phyloP scores from a whole-genome alignment of 2,113 vertebrate genomes.

The Sylvicapra grimmia region DNA sequence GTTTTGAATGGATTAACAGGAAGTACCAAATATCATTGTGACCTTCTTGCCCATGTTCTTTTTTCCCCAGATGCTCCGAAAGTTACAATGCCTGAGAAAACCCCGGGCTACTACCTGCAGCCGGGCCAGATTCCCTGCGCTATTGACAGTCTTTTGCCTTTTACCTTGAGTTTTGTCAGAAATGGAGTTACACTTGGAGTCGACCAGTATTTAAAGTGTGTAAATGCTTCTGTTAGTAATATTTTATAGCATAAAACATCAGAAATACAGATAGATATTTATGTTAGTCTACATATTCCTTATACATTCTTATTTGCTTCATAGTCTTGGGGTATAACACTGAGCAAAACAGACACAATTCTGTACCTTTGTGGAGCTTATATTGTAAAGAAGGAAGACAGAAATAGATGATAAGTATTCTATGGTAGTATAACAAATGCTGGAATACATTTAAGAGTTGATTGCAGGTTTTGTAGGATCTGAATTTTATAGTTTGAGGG shows the following conservation, averaged over 20 bases:
- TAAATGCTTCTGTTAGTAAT: conserved; percentile 22
- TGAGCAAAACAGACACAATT: neutral
- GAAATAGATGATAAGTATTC: neutral
- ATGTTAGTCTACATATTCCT: neutral
- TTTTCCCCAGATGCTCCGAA: conserved; percentile 84
- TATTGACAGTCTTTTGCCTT: conserved; percentile 93
- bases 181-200: conserved; percentile 86
- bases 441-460: neutral
- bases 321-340: neutral
- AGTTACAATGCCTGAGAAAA: conserved; percentile 88
- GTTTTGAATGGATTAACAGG: neutral
- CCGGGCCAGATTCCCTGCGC: conserved; percentile 85
- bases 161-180: conserved; percentile 87
- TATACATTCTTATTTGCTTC: neutral
- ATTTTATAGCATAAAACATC: neutral
- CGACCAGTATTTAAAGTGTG: conserved; percentile 92
- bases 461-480: neutral
- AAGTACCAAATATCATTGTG: neutral
- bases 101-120: conserved; percentile 93
- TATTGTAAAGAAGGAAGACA: neutral
- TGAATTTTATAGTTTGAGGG: neutral
- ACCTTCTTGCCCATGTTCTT: neutral
- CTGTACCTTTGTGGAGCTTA: neutral
- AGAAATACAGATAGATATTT: neutral
- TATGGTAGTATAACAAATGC: neutral